Base-by-base conservation (phyloP, 2,797 vertebrate genomes). In the Ctenosaura bakeri region DNA sequence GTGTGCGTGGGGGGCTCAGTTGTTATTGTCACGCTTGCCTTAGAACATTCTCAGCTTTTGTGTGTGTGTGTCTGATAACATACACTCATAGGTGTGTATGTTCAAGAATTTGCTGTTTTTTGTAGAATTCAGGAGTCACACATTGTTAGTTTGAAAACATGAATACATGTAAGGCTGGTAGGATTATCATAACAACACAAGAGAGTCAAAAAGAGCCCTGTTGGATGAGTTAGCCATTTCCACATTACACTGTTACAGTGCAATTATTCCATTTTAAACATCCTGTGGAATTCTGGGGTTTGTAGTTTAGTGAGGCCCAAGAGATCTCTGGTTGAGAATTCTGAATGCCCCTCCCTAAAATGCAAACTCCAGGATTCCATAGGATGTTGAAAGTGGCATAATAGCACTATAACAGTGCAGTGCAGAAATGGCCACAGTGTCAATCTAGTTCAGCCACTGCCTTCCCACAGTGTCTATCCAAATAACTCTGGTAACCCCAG, bases 11-110 rank as follows among this genome's bases (percentile, higher is more conserved):
- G 12, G 29, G 71, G 50, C 20, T 79, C 20, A 88, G 46, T 32
- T 35, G 56, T 54, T 66, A 73, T 71, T 56, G 8, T 73, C 66
- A 35, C 32, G 24, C 13, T 69, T 56, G 66, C 66, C 79, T 82
- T 50, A 66, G 42, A 81, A 71, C n/a, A 35, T 77, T 29, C 59
- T 84, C 42, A 66, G 46, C 22, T 89, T 76, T 29, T 64, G 24
- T 76, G 76, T 89, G 26, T 92, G 86, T n/a, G 42, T 85, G 92
- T 82, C 62, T 77, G n/a, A 14, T 14, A 66, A 42, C 59, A 54
- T 20, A 38, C 29, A 83, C 87, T 85, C 83, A 20, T 91, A 88
- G 26, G 24, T 93, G 91, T 83, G 90, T 62, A 80, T 93, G 91
- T 92, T 89, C 52, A 9, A 76, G 84, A 74, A 6, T 50, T 24